Evolutionary conservation across 2,113 vertebrate genomes (phyloP).

Genomic region (Alaudala cheleensis): DNA sequence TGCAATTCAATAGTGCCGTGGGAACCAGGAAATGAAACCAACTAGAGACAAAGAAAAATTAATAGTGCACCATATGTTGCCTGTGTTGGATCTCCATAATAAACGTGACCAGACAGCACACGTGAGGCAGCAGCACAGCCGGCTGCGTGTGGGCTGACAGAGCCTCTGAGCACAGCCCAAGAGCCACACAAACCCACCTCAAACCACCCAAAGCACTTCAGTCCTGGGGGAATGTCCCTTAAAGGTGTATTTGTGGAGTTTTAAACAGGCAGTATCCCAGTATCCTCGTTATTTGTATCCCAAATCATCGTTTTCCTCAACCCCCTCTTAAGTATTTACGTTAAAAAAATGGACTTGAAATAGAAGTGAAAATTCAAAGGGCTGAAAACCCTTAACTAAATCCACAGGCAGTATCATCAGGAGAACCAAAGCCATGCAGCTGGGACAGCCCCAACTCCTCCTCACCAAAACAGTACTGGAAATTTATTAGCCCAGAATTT

Average conservation of each 20-base stretch:
- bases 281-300: neutral
- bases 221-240: accelerated
- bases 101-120: neutral
- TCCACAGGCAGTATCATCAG: neutral
- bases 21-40: slow-evolving; percentile 56
- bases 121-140: neutral
- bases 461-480: neutral
- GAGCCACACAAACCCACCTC: neutral
- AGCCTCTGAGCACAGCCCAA: neutral
- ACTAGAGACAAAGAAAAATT: slow-evolving; percentile 46
- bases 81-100: neutral
- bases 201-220: neutral
- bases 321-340: neutral
- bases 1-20: slow-evolving; percentile 39
- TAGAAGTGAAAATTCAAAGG: neutral
- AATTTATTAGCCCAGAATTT: neutral
- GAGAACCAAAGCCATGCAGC: neutral
- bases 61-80: slow-evolving; percentile 41
- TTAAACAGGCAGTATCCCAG: neutral
- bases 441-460: neutral
- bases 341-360: neutral
- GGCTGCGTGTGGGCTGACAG: neutral
- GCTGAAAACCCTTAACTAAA: neutral
- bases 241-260: neutral
- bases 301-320: neutral